phyloP scores from a whole-genome alignment of 2,797 vertebrate species.

The Threskiornis aethiopicus region DNA sequence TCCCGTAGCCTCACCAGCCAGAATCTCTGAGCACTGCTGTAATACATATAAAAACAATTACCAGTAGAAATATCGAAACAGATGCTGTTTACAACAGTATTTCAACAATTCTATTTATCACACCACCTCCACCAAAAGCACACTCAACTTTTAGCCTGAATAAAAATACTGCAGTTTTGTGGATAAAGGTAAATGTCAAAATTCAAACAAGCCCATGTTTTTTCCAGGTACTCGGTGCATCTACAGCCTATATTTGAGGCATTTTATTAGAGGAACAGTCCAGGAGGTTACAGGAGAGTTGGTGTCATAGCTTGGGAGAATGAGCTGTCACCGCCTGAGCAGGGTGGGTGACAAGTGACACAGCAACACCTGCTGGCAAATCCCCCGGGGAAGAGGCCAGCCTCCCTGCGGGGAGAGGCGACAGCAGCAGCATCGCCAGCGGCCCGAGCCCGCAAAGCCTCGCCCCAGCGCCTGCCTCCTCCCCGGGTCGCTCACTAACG shows the following conservation, averaged over 20 bases:
- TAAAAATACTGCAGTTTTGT: accelerated
- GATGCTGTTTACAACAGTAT: background rate
- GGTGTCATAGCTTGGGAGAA: background rate
- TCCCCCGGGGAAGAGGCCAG: background rate
- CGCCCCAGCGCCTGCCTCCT: background rate
- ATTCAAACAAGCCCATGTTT: background rate
- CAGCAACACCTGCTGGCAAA: constrained; percentile 61
- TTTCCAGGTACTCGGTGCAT: background rate
- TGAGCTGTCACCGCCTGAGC: background rate
- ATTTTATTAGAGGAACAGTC: background rate
- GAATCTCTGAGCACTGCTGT: background rate
- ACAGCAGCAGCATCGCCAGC: background rate
- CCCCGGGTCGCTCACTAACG: background rate
- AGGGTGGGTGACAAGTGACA: constrained; percentile 40
- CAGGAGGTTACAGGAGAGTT: background rate
- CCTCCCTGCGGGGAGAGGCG: background rate
- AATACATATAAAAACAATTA: background rate
- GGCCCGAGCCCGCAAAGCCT: background rate
- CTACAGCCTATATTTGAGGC: background rate
- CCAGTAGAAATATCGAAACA: background rate
- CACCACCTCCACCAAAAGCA: background rate
- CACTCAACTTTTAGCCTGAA: background rate
- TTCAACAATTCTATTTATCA: background rate
- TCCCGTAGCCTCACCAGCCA: background rate
- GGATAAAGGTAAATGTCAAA: background rate